Percentiles rank a stretch among this genome's conserved stretches.
These are phyloP conservation scores for Oligia fasciuncula DNA, from an alignment of 2,888 invertebrate genomes.

Conservation along the genomic window DNA sequence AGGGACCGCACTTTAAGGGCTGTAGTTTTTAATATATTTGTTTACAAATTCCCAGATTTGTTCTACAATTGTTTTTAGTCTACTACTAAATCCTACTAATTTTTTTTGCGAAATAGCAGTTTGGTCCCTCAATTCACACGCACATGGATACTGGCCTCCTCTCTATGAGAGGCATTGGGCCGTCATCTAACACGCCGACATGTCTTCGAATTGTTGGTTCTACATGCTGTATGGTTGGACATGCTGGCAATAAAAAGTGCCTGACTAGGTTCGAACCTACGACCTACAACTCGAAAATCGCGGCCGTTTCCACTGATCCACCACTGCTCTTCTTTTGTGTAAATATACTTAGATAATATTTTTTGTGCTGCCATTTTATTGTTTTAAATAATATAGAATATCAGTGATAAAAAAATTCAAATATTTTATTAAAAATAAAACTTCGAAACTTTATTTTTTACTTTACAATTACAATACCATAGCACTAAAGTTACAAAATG, in stretches of 20 bases:
- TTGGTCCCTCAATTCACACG: no score
- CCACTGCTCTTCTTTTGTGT: background rate
- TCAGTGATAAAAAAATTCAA: slow-evolving; percentile 1
- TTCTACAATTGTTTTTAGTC: no score
- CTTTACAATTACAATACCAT: background rate
- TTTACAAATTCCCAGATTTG: no score
- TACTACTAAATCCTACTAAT: no score
- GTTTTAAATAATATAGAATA: background rate
- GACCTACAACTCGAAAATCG: background rate
- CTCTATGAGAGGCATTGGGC: background rate
- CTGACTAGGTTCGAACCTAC: background rate
- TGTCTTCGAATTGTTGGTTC: background rate
- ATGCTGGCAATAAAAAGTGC: background rate
- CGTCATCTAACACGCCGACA: background rate
- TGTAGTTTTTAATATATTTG: no score
- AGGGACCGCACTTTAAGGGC: no score
- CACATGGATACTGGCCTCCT: background rate
- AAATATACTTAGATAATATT: background rate
- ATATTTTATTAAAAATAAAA: background rate
- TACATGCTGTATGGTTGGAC: background rate
- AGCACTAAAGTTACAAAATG: background rate
- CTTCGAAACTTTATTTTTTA: background rate
- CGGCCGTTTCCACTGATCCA: no score
- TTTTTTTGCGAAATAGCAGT: no score
- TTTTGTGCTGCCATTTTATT: background rate